Evolutionary conservation across 2,888 invertebrate genomes (phyloP).

Genomic region (Parnassius glacialis): DNA sequence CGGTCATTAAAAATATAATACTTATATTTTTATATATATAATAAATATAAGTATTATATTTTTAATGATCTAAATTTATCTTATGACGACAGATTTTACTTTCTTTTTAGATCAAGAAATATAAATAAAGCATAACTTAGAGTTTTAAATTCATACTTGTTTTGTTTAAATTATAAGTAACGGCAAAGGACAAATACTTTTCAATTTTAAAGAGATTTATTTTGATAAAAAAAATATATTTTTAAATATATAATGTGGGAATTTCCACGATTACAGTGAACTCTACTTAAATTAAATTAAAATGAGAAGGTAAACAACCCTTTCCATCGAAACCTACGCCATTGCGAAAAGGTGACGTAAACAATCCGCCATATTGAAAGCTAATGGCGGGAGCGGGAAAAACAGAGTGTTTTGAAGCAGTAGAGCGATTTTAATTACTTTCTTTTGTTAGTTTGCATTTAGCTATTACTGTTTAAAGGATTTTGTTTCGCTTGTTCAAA

Average conservation of each 20-base stretch:
- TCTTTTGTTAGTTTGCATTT: constrained; percentile 30
- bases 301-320: constrained; percentile 32
- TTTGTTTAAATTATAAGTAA: no score
- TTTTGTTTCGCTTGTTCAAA: constrained; percentile 23
- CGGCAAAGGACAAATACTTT: no score
- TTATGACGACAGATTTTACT: no score
- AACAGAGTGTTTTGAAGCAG: constrained; percentile 32
- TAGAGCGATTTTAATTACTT: constrained; percentile 33
- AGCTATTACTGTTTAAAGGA: constrained; percentile 29
- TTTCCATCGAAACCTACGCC: constrained; percentile 30
- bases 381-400: constrained; percentile 25
- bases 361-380: constrained; percentile 35
- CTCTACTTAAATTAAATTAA: constrained; percentile 12
- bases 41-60: no score
- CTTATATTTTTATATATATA: no score
- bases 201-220: neutral
- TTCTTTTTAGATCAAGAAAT: no score
- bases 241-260: neutral
- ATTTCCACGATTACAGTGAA: neutral
- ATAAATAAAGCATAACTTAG: no score
- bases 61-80: no score
- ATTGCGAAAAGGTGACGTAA: constrained; percentile 39
- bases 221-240: neutral
- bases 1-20: no score
- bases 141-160: no score